Percentiles rank a stretch among this genome's conserved stretches.
Evolutionary conservation across 2,113 vertebrate species (phyloP).

Genomic region (Lepus europaeus): DNA sequence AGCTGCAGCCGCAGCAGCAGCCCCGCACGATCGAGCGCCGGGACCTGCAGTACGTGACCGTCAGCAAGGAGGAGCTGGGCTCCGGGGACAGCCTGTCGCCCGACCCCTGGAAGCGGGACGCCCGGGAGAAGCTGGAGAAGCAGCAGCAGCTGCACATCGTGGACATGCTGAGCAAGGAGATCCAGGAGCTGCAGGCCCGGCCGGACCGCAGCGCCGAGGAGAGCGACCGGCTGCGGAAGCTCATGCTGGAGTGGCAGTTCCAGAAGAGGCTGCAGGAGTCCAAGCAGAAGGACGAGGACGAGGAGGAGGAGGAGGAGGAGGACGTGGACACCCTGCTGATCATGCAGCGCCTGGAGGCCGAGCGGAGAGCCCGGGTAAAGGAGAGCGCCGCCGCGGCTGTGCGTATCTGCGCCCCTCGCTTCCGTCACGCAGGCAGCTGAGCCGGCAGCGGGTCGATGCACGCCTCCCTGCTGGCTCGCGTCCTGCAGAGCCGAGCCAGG

Average conservation of each 20-base stretch:
- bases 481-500: neutral
- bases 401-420: conserved; percentile 10
- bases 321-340: conserved; percentile 97
- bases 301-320: conserved; percentile 98
- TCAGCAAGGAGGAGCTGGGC: conserved; percentile 95
- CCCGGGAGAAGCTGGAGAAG: conserved; percentile 97
- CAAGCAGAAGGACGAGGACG: conserved; percentile 97
- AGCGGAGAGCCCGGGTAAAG: conserved; percentile 98
- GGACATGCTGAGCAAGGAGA: conserved; percentile 97
- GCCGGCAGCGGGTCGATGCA: neutral
- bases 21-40: conserved; percentile 97
- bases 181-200: conserved; percentile 96
- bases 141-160: conserved; percentile 99
- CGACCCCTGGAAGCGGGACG: conserved; percentile 98
- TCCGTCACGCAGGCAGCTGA: neutral
- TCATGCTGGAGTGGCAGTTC: conserved; percentile 99
- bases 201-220: conserved; percentile 95
- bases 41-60: conserved; percentile 97
- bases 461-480: neutral
- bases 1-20: conserved; percentile 97
- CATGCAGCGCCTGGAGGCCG: conserved; percentile 98
- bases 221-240: conserved; percentile 95
- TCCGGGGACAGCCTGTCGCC: conserved; percentile 96
- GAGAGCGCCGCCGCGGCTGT: conserved; percentile 59
- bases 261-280: conserved; percentile 98